Evolutionary conservation across 2,113 vertebrate species (phyloP).

Genomic region (Morone saxatilis): DNA sequence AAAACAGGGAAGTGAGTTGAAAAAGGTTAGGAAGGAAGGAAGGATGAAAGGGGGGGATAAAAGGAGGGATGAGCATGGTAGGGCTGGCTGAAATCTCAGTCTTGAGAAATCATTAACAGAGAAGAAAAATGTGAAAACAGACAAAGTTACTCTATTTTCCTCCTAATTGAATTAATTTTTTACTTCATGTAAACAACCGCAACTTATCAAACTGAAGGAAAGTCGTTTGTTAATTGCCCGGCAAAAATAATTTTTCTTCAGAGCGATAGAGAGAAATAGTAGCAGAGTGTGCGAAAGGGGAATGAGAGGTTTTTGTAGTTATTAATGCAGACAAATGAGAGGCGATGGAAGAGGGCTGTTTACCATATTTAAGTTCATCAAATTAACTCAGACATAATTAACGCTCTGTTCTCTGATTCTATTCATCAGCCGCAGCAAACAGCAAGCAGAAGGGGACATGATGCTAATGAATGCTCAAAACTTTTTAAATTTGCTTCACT

Average conservation of each 20-base stretch:
- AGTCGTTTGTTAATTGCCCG: neutral
- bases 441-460: neutral
- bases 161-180: slow-evolving; percentile 1
- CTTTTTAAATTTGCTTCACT: neutral
- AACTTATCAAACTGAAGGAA: neutral
- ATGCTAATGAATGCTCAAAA: slow-evolving; percentile 16
- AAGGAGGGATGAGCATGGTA: neutral
- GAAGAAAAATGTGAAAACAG: neutral
- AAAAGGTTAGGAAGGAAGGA: too few relatives aligned
- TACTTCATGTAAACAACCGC: neutral
- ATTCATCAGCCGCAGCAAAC: slow-evolving; percentile 24
- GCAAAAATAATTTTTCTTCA: neutral
- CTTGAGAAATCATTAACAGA: neutral
- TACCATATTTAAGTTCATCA: slow-evolving; percentile 41
- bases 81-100: neutral
- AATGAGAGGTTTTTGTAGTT: slow-evolving; percentile 18
- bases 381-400: slow-evolving; percentile 45
- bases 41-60: neutral
- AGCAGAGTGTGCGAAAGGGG: neutral
- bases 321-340: slow-evolving; percentile 26
- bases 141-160: neutral
- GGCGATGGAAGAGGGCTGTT: slow-evolving; percentile 12
- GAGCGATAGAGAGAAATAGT: neutral
- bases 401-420: slow-evolving; percentile 15
- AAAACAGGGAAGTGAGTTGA: too few relatives aligned